Evolutionary conservation across 2,797 vertebrate species (phyloP), one percentile per base, ranked within the genome.

Genomic region (Sebastolobus alascanus): DNA sequence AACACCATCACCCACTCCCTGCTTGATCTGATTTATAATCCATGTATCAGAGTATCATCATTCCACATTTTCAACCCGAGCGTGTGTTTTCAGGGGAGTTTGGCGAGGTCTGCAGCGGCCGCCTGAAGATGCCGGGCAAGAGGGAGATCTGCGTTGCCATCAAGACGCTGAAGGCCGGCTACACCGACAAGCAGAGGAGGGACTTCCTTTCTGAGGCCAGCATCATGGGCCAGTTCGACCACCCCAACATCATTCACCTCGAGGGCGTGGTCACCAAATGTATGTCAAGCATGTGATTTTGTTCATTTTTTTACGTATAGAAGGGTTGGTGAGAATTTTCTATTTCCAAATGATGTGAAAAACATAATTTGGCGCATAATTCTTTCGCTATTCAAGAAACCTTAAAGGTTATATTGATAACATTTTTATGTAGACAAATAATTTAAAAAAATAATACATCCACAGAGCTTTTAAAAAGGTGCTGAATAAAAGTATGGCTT

Each of bases 171-270:
- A 99, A 99, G 95, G 98, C 98, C 2, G 98, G 98, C 33, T 99
- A 99, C 85, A 99, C 98, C 0, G 98, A 99, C 91, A 98, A 99
- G 82, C 98, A 99, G 90, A 96, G 98, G 89, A 93, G 98, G 92
- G 98, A 99, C 94, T 99, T 99, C 91, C 94, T 99, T 90, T 98
- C 97, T 0, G 98, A 99, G 90, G 98, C 98, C 90, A 98, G 97
- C 95, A 98, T 99, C 95, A 99, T 99, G 97, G 98, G 98, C 87
- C 98, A 99, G 89, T 99, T 99, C 80, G 98, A 99, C 91, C 98
- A 99, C 84, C 98, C 98, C 1, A 99, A 99, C 88, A 99, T 99
- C 90, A 99, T 99, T 83, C 98, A 98, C 92, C 95, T 99, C 83
- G 98, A 99, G 95, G 98, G 98, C 0, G 98, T 99, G 16, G 98